Percentiles rank a stretch among this genome's conserved stretches.
phyloP scores from a whole-genome alignment of 2,113 vertebrate species.

The Siphamia tubifer region DNA sequence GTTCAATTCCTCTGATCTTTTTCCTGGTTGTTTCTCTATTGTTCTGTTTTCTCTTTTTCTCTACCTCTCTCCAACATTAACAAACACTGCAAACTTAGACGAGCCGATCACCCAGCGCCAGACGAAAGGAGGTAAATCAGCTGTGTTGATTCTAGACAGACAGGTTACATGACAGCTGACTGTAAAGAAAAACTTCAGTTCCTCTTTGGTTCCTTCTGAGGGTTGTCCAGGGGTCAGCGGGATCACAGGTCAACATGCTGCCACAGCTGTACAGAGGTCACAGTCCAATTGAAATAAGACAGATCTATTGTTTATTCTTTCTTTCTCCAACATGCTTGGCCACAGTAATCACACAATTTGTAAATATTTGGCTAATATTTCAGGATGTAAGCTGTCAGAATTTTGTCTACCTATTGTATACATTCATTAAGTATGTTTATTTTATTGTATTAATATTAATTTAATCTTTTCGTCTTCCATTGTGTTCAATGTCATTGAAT shows the following conservation, averaged over 20 bases:
- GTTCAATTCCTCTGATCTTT: constrained; percentile 1
- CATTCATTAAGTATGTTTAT: no score
- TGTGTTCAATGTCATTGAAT: no score
- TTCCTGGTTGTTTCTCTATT: neutral
- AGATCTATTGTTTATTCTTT: neutral
- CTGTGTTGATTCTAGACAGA: constrained; percentile 52
- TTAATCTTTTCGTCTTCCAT: no score
- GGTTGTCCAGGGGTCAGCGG: constrained; percentile 28
- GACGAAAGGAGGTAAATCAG: constrained; percentile 47
- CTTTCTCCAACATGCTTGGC: neutral
- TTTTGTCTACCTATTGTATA: no score
- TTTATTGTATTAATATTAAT: no score
- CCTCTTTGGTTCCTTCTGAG: constrained; percentile 35
- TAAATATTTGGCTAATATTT: neutral
- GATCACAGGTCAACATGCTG: constrained; percentile 57
- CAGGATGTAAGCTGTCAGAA: neutral
- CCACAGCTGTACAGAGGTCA: constrained; percentile 20
- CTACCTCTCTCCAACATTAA: neutral
- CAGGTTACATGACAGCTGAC: constrained; percentile 53
- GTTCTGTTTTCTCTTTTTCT: neutral
- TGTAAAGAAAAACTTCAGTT: constrained; percentile 64
- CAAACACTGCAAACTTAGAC: constrained; percentile 4
- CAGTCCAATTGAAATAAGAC: neutral
- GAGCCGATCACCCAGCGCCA: constrained; percentile 2
- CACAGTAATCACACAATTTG: neutral